A percentile compares a stretch with the other conserved stretches of the same genome.
phyloP scores from a whole-genome alignment of 2,888 invertebrate genomes.

The Idaea aversata region DNA sequence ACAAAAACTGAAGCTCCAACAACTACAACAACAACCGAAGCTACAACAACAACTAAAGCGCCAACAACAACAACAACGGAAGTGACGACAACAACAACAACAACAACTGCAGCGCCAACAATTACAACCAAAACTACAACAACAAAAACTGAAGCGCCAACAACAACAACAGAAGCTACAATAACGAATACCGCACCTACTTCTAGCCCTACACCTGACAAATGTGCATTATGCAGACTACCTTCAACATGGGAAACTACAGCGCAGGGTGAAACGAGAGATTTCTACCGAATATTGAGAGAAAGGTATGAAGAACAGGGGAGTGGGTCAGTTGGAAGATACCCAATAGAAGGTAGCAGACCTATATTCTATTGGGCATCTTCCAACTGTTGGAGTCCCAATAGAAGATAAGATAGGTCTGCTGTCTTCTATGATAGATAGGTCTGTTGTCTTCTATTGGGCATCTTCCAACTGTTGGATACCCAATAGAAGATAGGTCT shows the following conservation, averaged over 20 bases:
- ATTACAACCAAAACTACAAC: constrained; percentile 15
- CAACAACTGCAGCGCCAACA: constrained; percentile 7
- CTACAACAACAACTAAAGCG: constrained; percentile 19
- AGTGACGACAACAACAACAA: constrained; percentile 9
- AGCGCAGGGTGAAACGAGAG: constrained; percentile 54
- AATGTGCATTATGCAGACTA: too few relatives aligned
- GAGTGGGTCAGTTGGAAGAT: too few relatives aligned
- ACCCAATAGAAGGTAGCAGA: too few relatives aligned
- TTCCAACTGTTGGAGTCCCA: too few relatives aligned
- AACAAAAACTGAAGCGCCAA: constrained; percentile 10
- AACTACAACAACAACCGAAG: constrained; percentile 10
- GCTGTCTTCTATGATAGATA: too few relatives aligned
- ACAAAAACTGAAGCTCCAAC: constrained; percentile 18
- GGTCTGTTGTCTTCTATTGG: too few relatives aligned
- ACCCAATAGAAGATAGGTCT: too few relatives aligned
- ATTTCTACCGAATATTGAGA: constrained; percentile 58
- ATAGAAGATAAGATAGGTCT: too few relatives aligned
- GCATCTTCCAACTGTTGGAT: too few relatives aligned
- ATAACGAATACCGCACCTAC: constrained; percentile 11
- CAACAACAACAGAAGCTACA: constrained; percentile 16
- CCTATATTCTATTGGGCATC: too few relatives aligned
- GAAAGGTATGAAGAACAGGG: constrained; percentile 33
- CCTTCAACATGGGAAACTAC: constrained; percentile 9
- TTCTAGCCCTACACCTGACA: constrained; percentile 5
- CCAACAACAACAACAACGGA: constrained; percentile 12